Base-by-base conservation (phyloP, 2,113 vertebrate species). In the Zosterops borbonicus region DNA sequence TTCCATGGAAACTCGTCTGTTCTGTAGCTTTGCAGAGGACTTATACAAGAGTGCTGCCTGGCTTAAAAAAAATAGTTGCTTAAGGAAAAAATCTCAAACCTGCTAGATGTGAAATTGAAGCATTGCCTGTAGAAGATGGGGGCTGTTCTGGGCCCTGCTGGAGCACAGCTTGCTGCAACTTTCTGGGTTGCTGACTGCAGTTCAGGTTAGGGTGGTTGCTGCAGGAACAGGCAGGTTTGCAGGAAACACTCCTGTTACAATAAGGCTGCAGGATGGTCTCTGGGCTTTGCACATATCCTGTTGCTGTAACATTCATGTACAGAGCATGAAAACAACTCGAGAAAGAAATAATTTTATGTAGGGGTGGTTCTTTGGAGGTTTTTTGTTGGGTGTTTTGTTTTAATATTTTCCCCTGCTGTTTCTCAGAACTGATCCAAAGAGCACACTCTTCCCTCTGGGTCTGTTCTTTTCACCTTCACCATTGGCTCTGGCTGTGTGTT, bases 1-100 rank as follows among this genome's bases (percentile, higher is more conserved):
- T 88, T 94, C 93, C 94, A 94, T 95, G 95, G 93, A 91, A 95
- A 94, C 96, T 92, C 53, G 24, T 91, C 59, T 87, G 4, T 82
- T 53, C 68, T 75, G 59, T 77, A 78, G 87, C 78, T 91, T 73
- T 92, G 92, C 16, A 3, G 81, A 85, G 70, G 46, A 37, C 37
- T 94, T 91, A n/a, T 0, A 55, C 70, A 89, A 87, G 62, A 87
- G 53, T 82, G 58, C 50, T 76, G 89, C 37, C 56, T 95, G 41
- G 20, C 65, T 85, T 53, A 21, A 84, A 6, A 62, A 78, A 53
- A 27, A 14, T 3, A 46, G 4, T 18, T 39, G 25, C 60, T 52
- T 20, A 19, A 70, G 44, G 63, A 46, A 9, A 59, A 67, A 8
- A 2, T 2, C 39, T 2, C 55, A 52, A 64, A 77, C 18, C 35